Base-by-base conservation (phyloP, 2,797 vertebrate species). In the Catharus ustulatus region DNA sequence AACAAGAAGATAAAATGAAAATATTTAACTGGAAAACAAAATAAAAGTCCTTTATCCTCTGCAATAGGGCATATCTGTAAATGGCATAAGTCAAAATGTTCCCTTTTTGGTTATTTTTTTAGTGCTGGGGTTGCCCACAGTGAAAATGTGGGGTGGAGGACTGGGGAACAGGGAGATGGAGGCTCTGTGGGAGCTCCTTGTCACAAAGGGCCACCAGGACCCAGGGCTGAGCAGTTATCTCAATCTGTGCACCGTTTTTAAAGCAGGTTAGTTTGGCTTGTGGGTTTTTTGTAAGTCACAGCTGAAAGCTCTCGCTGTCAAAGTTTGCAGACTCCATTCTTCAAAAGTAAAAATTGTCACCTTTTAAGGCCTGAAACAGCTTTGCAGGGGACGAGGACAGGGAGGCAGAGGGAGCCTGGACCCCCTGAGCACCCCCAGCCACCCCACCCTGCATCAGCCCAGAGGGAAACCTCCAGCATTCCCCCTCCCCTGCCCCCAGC, bases 401-500 rank as follows among this genome's bases (percentile, higher is more conserved):
- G 43, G 49, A 68, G 62, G 45, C 43, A 84, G 71, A 13, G 63
- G 11, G 67, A 82, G 43, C 34, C 46, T 43, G 18, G 16, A 54
- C 11, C 40, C 43, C 20, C 32, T 16, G 11, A 13, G 26, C 10
- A 1, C 21, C 7, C 9, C 57, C 52, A 32, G 14, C 8, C 2
- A 2, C 13, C 7, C 40, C 42, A 23, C 1, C 8, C 5, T 49
- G 36, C 62, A 2, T 13, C 30, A 87, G 17, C 82, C 51, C 29
- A 8, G 20, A 11, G 43, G 84, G 22, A 72, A 75, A 14, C 5
- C 1, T 6, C 34, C 91, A 73, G 66, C 29, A 2, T 9, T 17
- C 15, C 66, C 43, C 74, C 43, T 84, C 57, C 78, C 61, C 73
- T 87, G 89, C 84, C 87, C 76, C 84, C 92, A 78, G 32, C 90